Evolutionary conservation across 2,888 invertebrate genomes (phyloP).

Genomic region (Autographa pulchrina): DNA sequence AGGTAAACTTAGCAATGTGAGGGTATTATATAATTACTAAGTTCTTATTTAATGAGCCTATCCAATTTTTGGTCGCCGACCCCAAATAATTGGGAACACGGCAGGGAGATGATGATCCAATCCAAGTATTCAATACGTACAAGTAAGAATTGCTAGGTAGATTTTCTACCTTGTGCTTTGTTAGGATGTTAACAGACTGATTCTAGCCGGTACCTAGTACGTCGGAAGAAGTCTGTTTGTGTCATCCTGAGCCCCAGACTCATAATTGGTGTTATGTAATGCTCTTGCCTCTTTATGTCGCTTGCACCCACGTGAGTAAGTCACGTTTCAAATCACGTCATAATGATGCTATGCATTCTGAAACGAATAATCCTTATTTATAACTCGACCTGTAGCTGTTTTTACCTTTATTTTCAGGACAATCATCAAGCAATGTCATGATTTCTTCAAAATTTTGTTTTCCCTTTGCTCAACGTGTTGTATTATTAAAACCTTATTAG

Average conservation of each 20-base stretch:
- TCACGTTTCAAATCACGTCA: slow-evolving; percentile 8
- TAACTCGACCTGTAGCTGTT: background rate
- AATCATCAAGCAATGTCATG: too few relatives aligned
- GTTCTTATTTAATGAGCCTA: too few relatives aligned
- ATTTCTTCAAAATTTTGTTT: too few relatives aligned
- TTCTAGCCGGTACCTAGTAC: background rate
- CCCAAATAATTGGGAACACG: too few relatives aligned
- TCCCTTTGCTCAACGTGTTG: background rate
- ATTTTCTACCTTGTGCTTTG: background rate
- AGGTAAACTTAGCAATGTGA: too few relatives aligned
- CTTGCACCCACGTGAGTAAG: background rate
- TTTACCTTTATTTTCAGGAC: too few relatives aligned
- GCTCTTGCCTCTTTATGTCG: too few relatives aligned
- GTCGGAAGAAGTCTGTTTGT: background rate
- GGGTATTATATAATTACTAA: too few relatives aligned
- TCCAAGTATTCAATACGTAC: too few relatives aligned
- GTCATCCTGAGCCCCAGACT: background rate
- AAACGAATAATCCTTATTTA: slow-evolving; percentile 2
- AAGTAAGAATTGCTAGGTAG: too few relatives aligned
- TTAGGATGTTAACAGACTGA: background rate
- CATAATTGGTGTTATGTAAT: background rate
- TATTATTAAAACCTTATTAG: background rate
- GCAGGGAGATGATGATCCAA: too few relatives aligned
- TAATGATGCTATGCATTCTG: background rate
- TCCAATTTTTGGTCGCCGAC: too few relatives aligned